Base-by-base conservation (phyloP, 1,140 invertebrate species). In the Sarcophaga bullata region DNA sequence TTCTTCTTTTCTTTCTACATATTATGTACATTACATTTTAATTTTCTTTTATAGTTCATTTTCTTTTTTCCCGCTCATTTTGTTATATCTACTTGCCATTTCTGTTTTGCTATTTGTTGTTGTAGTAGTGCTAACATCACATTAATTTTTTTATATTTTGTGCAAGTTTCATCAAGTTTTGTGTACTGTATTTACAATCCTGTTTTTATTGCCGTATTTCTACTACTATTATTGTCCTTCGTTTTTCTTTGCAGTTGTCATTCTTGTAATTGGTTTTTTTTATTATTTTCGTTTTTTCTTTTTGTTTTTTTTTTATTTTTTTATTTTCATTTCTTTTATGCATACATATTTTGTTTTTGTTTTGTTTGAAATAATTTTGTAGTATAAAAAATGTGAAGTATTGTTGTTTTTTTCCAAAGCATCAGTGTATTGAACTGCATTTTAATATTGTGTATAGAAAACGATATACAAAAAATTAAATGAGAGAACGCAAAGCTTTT, bases 361-460 rank as follows among this genome's bases (percentile, higher is more conserved):
- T 68, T 68, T 68, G 62, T 68, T 68, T 25, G 4, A 37, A 2
- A 37, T 37, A 68, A 10, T 25, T 68, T 68, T 68, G 62, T 13
- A 13, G 54, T 58, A 8, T 58, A 58, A 58, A 58, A n/a, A 58
- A 6, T n/a, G 15, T 58, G 54, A 7, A 58, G n/a, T 13, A 13
- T 58, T 58, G 54, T 58, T 58, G 54, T 58, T 58, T 58, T n/a
- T 58, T 58, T 37, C 7, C n/a, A 58, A 15, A 19, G 62, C 62
- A 68, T 68, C 62, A 68, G 62, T 68, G 19, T 68, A 68, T 68
- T 68, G 62, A 68, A 68, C 62, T 68, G 62, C 62, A 68, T 68
- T 68, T 68, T 68, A 19, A 19, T 68, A 68, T 19, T 9, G 8
- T 2, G 62, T 15, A n/a, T 8, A 62, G 15, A 15, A 62, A 62